phyloP scores from a whole-genome alignment of 2,113 vertebrate genomes.

The Beaufortia kweichowensis region DNA sequence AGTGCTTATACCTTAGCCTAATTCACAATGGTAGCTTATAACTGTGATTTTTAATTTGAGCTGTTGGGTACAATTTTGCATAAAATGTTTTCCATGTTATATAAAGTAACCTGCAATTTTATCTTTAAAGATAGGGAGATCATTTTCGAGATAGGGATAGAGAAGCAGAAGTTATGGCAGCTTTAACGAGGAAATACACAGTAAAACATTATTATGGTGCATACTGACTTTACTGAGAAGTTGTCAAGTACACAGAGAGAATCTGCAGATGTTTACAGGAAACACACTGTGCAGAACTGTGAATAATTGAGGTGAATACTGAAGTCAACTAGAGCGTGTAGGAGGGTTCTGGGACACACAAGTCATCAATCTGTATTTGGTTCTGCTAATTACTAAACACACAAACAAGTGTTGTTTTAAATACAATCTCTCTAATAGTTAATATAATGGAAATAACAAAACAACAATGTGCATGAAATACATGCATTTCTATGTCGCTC shows the following conservation, averaged over 20 bases:
- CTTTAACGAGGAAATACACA: too few relatives aligned
- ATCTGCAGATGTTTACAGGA: background rate
- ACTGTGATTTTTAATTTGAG: too few relatives aligned
- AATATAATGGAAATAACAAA: too few relatives aligned
- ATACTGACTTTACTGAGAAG: background rate
- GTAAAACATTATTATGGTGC: too few relatives aligned
- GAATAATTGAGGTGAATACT: background rate
- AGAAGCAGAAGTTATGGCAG: too few relatives aligned
- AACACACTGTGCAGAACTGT: background rate
- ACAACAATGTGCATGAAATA: background rate
- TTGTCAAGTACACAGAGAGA: background rate
- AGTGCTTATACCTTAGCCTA: too few relatives aligned
- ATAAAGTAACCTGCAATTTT: too few relatives aligned
- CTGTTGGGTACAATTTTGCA: too few relatives aligned
- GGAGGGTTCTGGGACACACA: conserved; percentile 21
- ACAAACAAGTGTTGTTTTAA: conserved; percentile 29
- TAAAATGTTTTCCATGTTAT: too few relatives aligned
- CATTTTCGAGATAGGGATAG: too few relatives aligned
- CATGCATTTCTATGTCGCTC: background rate
- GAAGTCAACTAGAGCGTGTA: background rate
- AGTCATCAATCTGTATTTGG: conserved; percentile 22
- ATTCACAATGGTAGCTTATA: too few relatives aligned
- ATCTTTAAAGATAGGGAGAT: too few relatives aligned
- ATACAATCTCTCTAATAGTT: background rate
- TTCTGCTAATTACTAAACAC: conserved; percentile 6